phyloP scores from a whole-genome alignment of 1,140 invertebrate genomes.

The Drosophila biarmipes region DNA sequence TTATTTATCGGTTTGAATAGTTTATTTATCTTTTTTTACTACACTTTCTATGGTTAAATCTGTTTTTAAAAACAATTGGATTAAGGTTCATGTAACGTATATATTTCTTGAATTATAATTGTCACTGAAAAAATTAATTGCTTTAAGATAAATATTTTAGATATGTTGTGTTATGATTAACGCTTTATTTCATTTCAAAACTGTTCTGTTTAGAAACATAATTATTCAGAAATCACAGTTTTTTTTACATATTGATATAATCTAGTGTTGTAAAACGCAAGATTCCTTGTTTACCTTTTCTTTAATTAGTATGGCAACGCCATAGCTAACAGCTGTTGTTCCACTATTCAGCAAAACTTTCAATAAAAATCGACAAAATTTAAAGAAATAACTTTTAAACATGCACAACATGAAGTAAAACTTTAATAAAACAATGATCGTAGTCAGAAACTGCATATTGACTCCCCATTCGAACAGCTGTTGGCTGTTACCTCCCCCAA shows the following conservation, averaged over 20 bases:
- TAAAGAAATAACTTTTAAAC: no score
- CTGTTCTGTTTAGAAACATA: background rate
- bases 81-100: background rate
- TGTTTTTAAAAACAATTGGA: no score
- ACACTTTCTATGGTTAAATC: background rate
- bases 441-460: background rate
- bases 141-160: no score
- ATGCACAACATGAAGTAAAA: background rate
- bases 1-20: background rate
- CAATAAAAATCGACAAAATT: background rate
- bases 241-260: background rate
- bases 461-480: constrained; percentile 21
- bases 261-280: background rate
- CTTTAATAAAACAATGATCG: background rate
- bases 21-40: background rate
- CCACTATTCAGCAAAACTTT: background rate
- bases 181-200: background rate
- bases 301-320: background rate
- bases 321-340: constrained; percentile 5
- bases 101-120: no score
- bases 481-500: background rate
- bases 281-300: background rate
- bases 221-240: background rate
- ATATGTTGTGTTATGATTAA: no score
- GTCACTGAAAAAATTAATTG: no score